A percentile compares a stretch with the other conserved stretches of the same genome.
These are phyloP conservation scores for Rhopalosiphum maidis DNA, from an alignment of 1,140 invertebrate species.

Conservation along the genomic window DNA sequence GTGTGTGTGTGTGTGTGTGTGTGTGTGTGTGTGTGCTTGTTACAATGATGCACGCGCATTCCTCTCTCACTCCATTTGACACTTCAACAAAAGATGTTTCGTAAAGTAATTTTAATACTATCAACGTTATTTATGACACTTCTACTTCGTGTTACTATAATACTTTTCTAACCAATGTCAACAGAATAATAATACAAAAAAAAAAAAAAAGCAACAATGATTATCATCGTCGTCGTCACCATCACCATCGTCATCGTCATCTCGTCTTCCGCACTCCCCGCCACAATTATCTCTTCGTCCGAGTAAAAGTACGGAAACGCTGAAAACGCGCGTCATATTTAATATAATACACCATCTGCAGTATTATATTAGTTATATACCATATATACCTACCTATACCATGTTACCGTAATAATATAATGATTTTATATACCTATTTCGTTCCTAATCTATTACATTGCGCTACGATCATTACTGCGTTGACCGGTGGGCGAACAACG, in stretches of 20 bases:
- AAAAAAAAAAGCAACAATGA: not conserved
- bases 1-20: too few species aligned
- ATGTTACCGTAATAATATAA: not conserved
- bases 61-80: conserved; percentile 27
- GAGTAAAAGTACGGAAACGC: not conserved
- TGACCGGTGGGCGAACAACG: not conserved
- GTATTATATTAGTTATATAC: not conserved
- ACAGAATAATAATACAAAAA: not conserved
- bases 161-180: conserved; percentile 1
- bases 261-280: not conserved
- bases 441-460: not conserved
- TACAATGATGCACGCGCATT: not conserved
- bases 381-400: not conserved
- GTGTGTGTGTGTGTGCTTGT: not conserved
- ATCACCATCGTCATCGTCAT: not conserved
- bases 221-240: not conserved
- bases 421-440: not conserved
- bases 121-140: conserved; percentile 40
- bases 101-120: conserved; percentile 40
- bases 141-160: not conserved
- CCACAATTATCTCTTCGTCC: not conserved
- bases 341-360: not conserved
- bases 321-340: not conserved
- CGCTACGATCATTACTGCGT: not conserved
- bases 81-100: conserved; percentile 35